Conservation (phyloP, 2,797 vertebrate species). For the Perodicticus potto region DNA sequence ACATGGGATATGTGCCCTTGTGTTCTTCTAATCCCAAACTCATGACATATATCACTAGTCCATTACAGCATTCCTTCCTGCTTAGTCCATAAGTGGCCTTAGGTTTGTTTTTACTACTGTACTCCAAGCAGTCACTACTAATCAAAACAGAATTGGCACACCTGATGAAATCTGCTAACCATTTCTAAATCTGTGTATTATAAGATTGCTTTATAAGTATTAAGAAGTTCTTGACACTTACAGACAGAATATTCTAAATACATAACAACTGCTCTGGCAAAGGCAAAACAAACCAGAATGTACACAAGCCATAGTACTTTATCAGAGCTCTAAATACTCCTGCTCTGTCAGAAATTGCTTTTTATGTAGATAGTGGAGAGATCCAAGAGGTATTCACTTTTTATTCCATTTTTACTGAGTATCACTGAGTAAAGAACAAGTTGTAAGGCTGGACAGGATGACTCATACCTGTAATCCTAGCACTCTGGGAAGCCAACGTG, state of each 20-base stretch:
- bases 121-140: not conserved
- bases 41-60: constrained; percentile 5
- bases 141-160: constrained; percentile 36
- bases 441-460: not conserved
- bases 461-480: too few relatives aligned
- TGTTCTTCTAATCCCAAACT: constrained; percentile 44
- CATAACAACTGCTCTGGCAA: not conserved
- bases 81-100: constrained; percentile 1
- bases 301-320: not conserved
- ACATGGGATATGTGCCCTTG: not conserved
- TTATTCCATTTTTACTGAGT: not conserved
- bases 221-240: constrained; percentile 28
- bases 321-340: not conserved
- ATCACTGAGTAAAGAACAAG: constrained; percentile 1
- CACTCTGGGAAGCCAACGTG: too few relatives aligned
- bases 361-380: not conserved
- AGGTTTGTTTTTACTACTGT: not conserved
- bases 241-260: not conserved
- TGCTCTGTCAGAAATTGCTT: constrained; percentile 1
- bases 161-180: not conserved
- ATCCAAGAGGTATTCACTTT: not conserved
- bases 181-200: not conserved
- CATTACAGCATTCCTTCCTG: constrained; percentile 7
- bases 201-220: constrained; percentile 17
- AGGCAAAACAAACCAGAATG: constrained; percentile 3